A percentile compares a stretch with the other conserved stretches of the same genome.
phyloP scores from a whole-genome alignment of 2,113 vertebrate genomes.

The Ranitomeya imitator region DNA sequence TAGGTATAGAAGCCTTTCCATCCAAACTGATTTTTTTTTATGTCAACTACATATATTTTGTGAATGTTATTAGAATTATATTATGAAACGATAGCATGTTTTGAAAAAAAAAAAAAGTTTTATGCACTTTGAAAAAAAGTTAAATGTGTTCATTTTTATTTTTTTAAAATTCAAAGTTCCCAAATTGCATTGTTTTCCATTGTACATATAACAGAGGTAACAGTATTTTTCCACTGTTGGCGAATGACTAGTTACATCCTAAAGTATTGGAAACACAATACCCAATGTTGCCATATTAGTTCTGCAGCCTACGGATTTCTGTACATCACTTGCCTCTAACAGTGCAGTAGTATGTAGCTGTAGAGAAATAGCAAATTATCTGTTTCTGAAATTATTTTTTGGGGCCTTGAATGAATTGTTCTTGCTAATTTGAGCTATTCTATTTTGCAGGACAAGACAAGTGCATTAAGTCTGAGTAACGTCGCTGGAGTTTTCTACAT shows the following conservation, averaged over 20 bases:
- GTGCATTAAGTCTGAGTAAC: constrained; percentile 99
- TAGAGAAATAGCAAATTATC: neutral
- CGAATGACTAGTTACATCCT: constrained; percentile 62
- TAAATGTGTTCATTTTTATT: neutral
- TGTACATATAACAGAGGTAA: constrained; percentile 61
- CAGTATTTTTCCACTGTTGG: constrained; percentile 59
- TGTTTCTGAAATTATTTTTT: neutral
- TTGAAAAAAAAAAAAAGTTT: neutral
- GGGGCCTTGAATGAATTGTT: constrained; percentile 6
- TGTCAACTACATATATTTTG: neutral
- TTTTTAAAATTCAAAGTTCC: constrained; percentile 1
- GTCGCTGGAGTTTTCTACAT: constrained; percentile 99
- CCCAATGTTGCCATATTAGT: constrained; percentile 38
- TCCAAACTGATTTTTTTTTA: neutral
- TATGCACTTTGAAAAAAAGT: neutral
- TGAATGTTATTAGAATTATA: neutral
- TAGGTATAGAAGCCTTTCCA: neutral
- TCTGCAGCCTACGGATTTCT: neutral
- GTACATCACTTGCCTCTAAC: neutral
- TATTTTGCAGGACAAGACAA: constrained; percentile 95
- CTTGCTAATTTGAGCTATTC: constrained; percentile 67
- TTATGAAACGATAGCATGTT: neutral
- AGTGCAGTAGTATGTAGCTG: neutral
- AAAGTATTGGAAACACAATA: constrained; percentile 58
- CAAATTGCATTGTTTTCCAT: constrained; percentile 54